phyloP scores from a whole-genome alignment of 2,797 vertebrate genomes.

The Sebastes taczanowskii region DNA sequence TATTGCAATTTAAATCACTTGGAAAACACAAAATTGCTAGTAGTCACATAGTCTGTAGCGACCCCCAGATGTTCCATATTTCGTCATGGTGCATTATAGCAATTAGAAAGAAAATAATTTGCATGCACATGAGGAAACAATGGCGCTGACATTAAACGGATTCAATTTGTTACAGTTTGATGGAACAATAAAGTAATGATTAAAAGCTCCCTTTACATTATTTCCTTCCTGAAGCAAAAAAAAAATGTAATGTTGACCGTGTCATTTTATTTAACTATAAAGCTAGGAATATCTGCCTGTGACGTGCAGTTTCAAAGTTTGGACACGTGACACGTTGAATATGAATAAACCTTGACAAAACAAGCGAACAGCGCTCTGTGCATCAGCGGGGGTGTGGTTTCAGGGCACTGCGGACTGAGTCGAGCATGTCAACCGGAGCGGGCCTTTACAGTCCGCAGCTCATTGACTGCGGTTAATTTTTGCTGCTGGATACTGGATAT shows the following conservation, averaged over 20 bases:
- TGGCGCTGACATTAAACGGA: not conserved
- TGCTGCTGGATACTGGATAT: not conserved
- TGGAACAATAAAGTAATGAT: not conserved
- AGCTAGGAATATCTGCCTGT: not conserved
- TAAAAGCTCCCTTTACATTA: not conserved
- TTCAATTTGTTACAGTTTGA: conserved; percentile 15
- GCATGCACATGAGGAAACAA: conserved; percentile 16
- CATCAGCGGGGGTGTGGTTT: not conserved
- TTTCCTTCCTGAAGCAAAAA: not conserved
- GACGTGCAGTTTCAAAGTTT: not conserved
- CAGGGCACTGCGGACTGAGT: not conserved
- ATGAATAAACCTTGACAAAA: too few species aligned
- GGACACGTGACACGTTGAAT: too few species aligned
- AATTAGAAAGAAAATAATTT: conserved; percentile 17
- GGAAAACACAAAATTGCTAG: conserved; percentile 12
- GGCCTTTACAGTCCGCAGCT: not conserved
- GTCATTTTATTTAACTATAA: not conserved
- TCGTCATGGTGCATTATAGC: conserved; percentile 6
- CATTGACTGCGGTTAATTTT: not conserved
- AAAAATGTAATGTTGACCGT: not conserved
- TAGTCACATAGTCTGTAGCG: not conserved
- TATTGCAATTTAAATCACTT: conserved; percentile 30
- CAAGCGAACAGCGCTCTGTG: too few species aligned
- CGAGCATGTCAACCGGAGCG: not conserved
- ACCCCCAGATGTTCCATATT: conserved; percentile 24